phyloP scores from a whole-genome alignment of 2,113 vertebrate genomes.

The Casuarius casuarius region DNA sequence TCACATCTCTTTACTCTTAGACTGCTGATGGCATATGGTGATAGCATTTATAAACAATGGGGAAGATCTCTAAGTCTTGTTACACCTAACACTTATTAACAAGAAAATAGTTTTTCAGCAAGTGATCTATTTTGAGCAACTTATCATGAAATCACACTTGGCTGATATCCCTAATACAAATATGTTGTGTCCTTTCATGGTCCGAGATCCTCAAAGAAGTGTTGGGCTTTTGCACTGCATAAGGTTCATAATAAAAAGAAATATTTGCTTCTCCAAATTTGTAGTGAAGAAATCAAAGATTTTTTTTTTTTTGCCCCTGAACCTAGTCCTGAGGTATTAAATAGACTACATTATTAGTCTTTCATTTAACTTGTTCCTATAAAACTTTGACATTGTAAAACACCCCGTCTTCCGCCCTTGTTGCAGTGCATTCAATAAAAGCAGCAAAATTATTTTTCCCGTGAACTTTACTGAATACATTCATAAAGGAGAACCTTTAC shows the following conservation, averaged over 20 bases:
- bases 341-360: neutral
- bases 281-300: neutral
- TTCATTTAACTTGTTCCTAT: neutral
- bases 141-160: neutral
- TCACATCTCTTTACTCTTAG: neutral
- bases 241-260: neutral
- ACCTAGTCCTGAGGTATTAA: neutral
- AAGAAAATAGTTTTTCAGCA: neutral
- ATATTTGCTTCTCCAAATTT: neutral
- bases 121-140: neutral
- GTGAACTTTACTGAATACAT: neutral
- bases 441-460: neutral
- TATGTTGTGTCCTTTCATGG: neutral
- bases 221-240: neutral
- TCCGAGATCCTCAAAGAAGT: neutral
- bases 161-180: neutral
- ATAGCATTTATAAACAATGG: neutral
- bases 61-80: neutral
- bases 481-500: neutral
- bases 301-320: neutral
- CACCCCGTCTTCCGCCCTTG: neutral
- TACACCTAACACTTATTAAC: neutral
- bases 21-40: neutral
- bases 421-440: neutral
- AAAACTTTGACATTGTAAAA: neutral